Evolutionary conservation across 2,113 vertebrate species (phyloP).

Genomic region (Scatophagus argus): DNA sequence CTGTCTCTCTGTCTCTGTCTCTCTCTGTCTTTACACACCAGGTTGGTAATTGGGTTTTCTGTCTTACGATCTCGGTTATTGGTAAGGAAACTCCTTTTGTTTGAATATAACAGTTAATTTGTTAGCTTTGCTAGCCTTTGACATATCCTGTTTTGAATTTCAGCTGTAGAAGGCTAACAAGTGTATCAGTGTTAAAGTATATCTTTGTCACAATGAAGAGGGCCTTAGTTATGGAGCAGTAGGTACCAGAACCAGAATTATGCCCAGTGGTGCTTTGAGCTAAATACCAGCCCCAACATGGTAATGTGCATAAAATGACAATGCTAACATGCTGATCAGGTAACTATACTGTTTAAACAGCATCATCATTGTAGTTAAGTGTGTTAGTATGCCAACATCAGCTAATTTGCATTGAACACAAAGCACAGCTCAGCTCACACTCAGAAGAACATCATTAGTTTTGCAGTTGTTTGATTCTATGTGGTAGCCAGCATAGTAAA

Average conservation of each 20-base stretch:
- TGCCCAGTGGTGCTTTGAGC: background rate
- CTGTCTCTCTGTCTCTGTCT: background rate
- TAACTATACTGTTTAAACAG: background rate
- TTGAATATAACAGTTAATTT: background rate
- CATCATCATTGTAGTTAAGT: background rate
- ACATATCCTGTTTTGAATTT: background rate
- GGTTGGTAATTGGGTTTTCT: background rate
- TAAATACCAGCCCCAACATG: background rate
- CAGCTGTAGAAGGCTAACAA: background rate
- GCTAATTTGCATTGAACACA: background rate
- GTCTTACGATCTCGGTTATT: background rate
- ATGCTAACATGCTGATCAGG: background rate
- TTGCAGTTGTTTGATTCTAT: background rate
- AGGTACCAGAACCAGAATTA: background rate
- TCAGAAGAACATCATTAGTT: background rate
- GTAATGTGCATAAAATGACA: background rate
- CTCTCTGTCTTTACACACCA: background rate
- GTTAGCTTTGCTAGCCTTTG: background rate
- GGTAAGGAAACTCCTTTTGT: background rate
- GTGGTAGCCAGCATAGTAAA: background rate
- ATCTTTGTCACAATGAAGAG: constrained; percentile 2
- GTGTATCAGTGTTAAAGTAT: background rate
- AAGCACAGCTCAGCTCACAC: background rate
- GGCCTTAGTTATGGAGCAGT: background rate
- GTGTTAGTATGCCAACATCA: background rate